phyloP scores from a whole-genome alignment of 2,797 vertebrate genomes.

The Pipistrellus kuhlii region DNA sequence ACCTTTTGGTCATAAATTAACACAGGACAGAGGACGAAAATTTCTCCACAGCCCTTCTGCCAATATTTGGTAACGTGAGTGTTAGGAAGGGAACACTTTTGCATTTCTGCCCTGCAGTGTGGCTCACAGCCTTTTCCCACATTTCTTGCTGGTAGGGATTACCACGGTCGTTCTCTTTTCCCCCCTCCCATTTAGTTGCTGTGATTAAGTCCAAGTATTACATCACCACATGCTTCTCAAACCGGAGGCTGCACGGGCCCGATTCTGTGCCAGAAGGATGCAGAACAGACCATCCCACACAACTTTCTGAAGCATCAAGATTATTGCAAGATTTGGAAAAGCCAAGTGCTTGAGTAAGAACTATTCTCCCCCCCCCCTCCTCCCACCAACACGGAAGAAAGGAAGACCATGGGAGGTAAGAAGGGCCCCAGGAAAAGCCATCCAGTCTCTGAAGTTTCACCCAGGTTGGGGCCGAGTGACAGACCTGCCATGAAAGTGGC shows the following conservation, averaged over 20 bases:
- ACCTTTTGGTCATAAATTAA: not conserved
- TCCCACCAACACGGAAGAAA: not conserved
- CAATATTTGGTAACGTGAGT: too few relatives aligned
- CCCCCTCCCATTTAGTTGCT: not conserved
- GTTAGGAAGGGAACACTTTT: too few relatives aligned
- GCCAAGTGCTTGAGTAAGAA: not conserved
- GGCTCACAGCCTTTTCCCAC: not conserved
- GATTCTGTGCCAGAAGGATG: not conserved
- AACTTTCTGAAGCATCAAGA: not conserved
- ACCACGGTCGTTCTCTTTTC: not conserved
- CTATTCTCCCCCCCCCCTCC: not conserved
- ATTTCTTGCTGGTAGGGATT: not conserved
- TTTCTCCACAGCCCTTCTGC: not conserved
- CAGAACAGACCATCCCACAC: not conserved
- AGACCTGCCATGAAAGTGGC: too few relatives aligned
- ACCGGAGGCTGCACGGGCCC: too few relatives aligned
- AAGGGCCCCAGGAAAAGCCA: not conserved
- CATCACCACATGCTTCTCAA: not conserved
- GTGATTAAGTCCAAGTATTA: not conserved
- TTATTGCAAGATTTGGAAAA: not conserved
- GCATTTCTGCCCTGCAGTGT: not conserved
- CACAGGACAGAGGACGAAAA: not conserved
- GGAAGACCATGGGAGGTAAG: not conserved
- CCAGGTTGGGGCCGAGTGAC: not conserved
- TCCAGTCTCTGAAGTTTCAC: not conserved